Base-by-base conservation (phyloP, 2,888 invertebrate species). In the Nomada ferruginata region DNA sequence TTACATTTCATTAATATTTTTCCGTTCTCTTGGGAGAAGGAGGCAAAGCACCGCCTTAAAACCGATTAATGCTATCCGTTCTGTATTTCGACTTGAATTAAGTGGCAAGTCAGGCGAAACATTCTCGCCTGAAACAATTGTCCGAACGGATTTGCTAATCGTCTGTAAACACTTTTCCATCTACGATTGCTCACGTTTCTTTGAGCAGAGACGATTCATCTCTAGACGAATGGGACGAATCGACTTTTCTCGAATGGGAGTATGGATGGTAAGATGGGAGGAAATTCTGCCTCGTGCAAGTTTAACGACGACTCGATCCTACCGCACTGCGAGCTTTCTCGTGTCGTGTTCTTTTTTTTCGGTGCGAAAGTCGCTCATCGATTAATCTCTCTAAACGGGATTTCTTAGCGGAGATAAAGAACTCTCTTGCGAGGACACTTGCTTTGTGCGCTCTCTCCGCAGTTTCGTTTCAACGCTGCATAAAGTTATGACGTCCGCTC, bases 341-440 rank as follows among this genome's bases (percentile, higher is more conserved):
- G 57, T 59, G 78, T 64, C 52, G 57, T 55, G 44, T 53, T 55
- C 23, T 3, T 20, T 36, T 13, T 13, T 47, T 47, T 15, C 59
- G 79, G 10, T 29, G 23, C 55, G 55, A 77, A 64, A 63, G 26
- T 64, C 64, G 64, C 36, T 52, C 26, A 5, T 13, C 64, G 60
- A 78, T 79, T 79, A 78, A 79, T 79, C 79, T 65, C 47, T 44
- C 59, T 36, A 71, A 79, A 70, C 36, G 65, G 59, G 70, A 78
- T 76, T 76, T 61, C 78, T 61, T 66, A 53, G 36, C 47, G 47
- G n/a, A 61, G 61, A 76, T 68, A 76, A 63, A 76, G 78, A 0
- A 68, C 23, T 18, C 47, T 53, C 20, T 50, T 23, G 50, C 18
- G 36, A 18, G 55, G 61, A 50, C n/a, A 55, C 26, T 50, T 18